Evolutionary conservation across 53 echinoderm and acorn worm species (phyloP), one percentile per base, ranked within the genome.

Genomic region (Mesocentrotus franciscanus): DNA sequence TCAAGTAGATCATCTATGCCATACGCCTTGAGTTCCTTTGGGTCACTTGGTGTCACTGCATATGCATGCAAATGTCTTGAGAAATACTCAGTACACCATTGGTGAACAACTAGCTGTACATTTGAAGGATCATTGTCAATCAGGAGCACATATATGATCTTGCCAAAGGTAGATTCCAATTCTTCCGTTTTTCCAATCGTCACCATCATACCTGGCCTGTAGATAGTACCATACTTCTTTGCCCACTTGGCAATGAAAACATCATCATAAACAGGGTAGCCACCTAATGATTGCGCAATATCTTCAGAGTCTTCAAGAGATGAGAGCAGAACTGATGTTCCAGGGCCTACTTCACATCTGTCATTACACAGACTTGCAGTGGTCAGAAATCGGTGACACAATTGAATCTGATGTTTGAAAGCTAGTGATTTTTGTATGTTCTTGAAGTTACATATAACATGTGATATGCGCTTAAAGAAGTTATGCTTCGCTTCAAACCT

Each of bases 401-500:
- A 12, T 35, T 93, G 56, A 64, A 96, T 93, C 34, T 97, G 96
- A 60, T 97, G 95, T 32, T 68, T 95, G 2, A 56, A 71, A 22
- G 95, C 97, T 33, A 95, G 42, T 33, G 92, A 93, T 93, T 78
- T 90, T 18, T 20, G n/a, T 59, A 92, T 87, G 85, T 96, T 94
- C 68, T 96, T 95, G 62, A 97, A 97, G 32, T 93, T 93, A 20
- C 60, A 34, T 12, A 72, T 95, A 0, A 96, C 61, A 84, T 55
- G 60, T 57, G 97, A 95, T 78, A 96, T n/a, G 14, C 85, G 79
- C 79, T 97, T 97, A 16, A 96, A 79, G 27, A 96, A 96, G 30
- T 89, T 90, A 79, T 97, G 97, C 58, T 97, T 96, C 36, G 87
- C 97, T 60, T 97, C 97, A 93, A 97, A 97, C 78, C 97, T 61